Conservation (phyloP, 2,888 invertebrate species). For the Drosophila melanosoma region DNA sequence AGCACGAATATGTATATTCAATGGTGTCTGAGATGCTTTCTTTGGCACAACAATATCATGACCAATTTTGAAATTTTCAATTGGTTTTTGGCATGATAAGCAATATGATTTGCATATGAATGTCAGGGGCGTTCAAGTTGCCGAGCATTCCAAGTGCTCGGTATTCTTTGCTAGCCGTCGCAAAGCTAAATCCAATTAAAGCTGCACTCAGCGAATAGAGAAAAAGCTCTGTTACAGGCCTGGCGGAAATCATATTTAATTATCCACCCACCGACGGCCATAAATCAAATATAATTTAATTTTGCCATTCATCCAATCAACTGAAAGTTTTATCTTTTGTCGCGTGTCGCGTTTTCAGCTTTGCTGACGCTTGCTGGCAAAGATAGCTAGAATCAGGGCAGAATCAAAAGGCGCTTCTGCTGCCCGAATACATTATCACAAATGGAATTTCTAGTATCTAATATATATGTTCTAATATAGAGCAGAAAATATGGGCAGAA, state of each 20-base stretch:
- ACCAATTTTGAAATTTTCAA: background rate
- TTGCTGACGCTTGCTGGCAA: slow-evolving; percentile 4
- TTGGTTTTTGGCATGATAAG: background rate
- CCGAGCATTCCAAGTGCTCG: slow-evolving; percentile 9
- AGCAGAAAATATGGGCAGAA: slow-evolving; percentile 2
- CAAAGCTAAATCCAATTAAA: slow-evolving; percentile 55
- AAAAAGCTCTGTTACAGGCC: slow-evolving; percentile 41
- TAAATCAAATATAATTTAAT: slow-evolving; percentile 79
- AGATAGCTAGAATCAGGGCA: slow-evolving; percentile 6
- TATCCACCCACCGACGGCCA: slow-evolving; percentile 78
- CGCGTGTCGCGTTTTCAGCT: slow-evolving; percentile 47
- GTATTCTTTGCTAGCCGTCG: background rate
- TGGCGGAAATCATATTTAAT: slow-evolving; percentile 78
- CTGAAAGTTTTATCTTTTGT: slow-evolving; percentile 56
- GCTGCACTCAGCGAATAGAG: slow-evolving; percentile 10
- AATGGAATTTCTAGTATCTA: slow-evolving; percentile 12
- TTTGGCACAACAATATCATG: background rate
- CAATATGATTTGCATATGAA: slow-evolving; percentile 25
- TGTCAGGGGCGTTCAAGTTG: slow-evolving; percentile 60
- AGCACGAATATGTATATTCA: background rate
- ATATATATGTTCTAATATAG: background rate
- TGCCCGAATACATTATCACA: slow-evolving; percentile 50
- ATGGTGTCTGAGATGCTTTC: background rate
- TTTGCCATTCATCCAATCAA: slow-evolving; percentile 78
- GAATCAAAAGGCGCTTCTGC: slow-evolving; percentile 18